phyloP scores from a whole-genome alignment of 2,113 vertebrate species.

The Anhinga rufa region DNA sequence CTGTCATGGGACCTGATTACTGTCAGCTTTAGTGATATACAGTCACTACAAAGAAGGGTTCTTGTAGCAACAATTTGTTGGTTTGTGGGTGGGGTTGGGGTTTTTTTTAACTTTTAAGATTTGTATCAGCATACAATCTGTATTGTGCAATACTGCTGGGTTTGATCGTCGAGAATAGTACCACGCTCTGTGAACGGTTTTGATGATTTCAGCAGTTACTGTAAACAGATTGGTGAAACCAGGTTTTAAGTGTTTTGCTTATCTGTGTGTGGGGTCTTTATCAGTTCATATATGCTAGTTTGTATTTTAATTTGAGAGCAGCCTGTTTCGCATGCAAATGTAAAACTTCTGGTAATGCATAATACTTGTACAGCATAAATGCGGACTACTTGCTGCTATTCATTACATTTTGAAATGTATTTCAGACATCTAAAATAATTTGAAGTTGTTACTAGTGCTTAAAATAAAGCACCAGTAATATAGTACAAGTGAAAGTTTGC shows the following conservation, averaged over 20 bases:
- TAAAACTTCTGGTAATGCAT: neutral
- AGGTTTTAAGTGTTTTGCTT: neutral
- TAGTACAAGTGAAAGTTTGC: neutral
- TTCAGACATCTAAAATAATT: neutral
- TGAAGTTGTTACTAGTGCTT: neutral
- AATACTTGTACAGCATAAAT: neutral
- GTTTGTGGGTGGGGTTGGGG: neutral
- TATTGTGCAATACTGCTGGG: neutral
- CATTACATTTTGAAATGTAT: neutral
- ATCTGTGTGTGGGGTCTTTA: neutral
- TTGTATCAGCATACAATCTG: neutral
- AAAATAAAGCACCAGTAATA: neutral
- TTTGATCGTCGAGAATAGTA: neutral
- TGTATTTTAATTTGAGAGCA: neutral
- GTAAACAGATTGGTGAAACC: neutral
- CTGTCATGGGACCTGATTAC: neutral
- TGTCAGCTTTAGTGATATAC: neutral
- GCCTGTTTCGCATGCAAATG: neutral
- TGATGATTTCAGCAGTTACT: neutral
- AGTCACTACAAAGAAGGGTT: neutral
- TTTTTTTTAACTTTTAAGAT: neutral
- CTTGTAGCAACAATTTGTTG: neutral
- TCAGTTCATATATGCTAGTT: neutral
- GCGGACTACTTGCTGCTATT: neutral
- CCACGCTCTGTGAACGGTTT: accelerated